Conservation (phyloP, 2,797 vertebrate species). For the Lates japonicus region DNA sequence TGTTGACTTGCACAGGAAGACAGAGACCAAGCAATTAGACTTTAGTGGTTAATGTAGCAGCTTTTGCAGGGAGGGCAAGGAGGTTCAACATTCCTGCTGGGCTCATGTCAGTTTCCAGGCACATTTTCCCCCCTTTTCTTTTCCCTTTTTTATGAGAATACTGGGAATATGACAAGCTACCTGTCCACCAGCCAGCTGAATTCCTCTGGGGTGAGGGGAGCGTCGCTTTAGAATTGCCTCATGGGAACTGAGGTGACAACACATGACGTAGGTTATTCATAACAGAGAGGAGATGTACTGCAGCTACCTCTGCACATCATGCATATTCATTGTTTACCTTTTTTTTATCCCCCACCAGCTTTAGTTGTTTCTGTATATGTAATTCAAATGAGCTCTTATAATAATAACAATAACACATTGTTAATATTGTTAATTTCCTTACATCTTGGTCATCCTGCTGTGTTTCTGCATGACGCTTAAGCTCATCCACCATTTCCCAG, state of each 20-base stretch:
- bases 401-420: slow-evolving; percentile 60
- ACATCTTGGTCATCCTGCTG: slow-evolving; percentile 48
- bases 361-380: slow-evolving; percentile 51
- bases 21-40: slow-evolving; percentile 89
- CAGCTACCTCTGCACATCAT: slow-evolving; percentile 74
- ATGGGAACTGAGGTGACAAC: slow-evolving; percentile 84
- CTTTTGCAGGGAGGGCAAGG: slow-evolving; percentile 85
- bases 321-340: slow-evolving; percentile 86
- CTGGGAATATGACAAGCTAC: slow-evolving; percentile 84
- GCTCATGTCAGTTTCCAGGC: slow-evolving; percentile 84
- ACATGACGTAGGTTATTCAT: slow-evolving; percentile 85
- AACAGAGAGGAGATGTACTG: slow-evolving; percentile 74
- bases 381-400: slow-evolving; percentile 65
- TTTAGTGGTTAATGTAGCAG: slow-evolving; percentile 89
- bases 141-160: slow-evolving; percentile 67
- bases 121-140: slow-evolving; percentile 63
- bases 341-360: slow-evolving; percentile 59
- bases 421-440: slow-evolving; percentile 54
- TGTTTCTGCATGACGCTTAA: slow-evolving; percentile 29
- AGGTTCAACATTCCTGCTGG: slow-evolving; percentile 88
- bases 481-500: slow-evolving; percentile 55
- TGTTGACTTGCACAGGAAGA: slow-evolving; percentile 86
- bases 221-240: slow-evolving; percentile 75
- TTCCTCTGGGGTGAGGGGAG: slow-evolving; percentile 81
- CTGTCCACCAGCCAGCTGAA: slow-evolving; percentile 83